Conservation (phyloP, 1,140 invertebrate genomes). For the Cataglyphis hispanica region DNA sequence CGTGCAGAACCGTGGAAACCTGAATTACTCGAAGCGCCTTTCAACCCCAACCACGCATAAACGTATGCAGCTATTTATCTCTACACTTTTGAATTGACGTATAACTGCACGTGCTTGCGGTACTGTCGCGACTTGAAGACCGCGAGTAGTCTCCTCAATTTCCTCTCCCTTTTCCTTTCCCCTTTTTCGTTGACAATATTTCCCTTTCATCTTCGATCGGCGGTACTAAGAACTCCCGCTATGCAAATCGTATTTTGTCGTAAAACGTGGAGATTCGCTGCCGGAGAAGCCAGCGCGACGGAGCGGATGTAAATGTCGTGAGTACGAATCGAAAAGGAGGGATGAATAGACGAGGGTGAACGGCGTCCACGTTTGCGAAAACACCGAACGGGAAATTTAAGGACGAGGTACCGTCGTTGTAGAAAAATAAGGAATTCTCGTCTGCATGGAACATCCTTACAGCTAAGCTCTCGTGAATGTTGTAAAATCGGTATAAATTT, state of each 20-base stretch:
- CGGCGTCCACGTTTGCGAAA: slow-evolving; percentile 45
- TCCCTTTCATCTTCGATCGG: slow-evolving; percentile 72
- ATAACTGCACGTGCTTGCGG: slow-evolving; percentile 62
- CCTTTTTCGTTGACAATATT: slow-evolving; percentile 50
- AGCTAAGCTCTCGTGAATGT: slow-evolving; percentile 8
- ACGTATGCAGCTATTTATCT: slow-evolving; percentile 42
- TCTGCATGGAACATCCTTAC: slow-evolving; percentile 19
- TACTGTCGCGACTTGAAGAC: slow-evolving; percentile 21
- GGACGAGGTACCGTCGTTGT: slow-evolving; percentile 4
- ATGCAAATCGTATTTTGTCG: slow-evolving; percentile 74
- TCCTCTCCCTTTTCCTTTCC: not conserved
- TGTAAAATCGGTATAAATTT: slow-evolving; percentile 38
- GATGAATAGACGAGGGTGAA: slow-evolving; percentile 30
- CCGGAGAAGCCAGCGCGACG: slow-evolving; percentile 60
- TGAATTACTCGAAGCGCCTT: slow-evolving; percentile 76
- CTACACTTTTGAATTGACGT: slow-evolving; percentile 66
- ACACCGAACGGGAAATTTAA: slow-evolving; percentile 52
- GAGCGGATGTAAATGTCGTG: slow-evolving; percentile 61
- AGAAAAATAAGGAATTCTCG: slow-evolving; percentile 48
- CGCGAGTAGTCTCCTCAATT: slow-evolving; percentile 44
- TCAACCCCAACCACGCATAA: slow-evolving; percentile 63
- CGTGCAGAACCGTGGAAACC: slow-evolving; percentile 66
- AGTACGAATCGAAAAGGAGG: slow-evolving; percentile 34
- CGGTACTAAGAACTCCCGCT: slow-evolving; percentile 41
- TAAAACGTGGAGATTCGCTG: slow-evolving; percentile 65